Evolutionary conservation across 2,888 invertebrate species (phyloP), one percentile per base, ranked within the genome.

Genomic region (Bellardia pandia): DNA sequence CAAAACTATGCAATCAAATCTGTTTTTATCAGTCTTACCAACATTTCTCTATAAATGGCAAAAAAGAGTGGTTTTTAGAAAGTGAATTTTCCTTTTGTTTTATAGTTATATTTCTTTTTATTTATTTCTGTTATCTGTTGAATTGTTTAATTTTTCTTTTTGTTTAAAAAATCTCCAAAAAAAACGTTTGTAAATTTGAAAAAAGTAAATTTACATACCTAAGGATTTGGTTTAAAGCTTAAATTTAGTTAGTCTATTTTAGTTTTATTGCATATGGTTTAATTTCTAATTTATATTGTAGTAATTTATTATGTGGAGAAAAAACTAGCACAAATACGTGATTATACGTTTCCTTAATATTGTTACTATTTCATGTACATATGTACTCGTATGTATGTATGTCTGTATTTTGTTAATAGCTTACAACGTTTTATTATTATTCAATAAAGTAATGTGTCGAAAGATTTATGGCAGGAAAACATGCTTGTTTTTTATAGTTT

Each of bases 61-160:
- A 60, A 23, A 76, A 71, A 76, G 64, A 76, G 83, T 78, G 42
- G 56, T 58, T 86, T 83, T 87, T 87, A 85, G 87, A 87, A 87
- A 87, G 87, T 87, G 51, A 86, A 81, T 81, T 86, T 82, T 81
- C 72, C 69, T 79, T 76, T 64, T 78, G 48, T 76, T 60, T 79
- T 6, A 23, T 14, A 23, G 42, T 2, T 30, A 51, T 69, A n/a
- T 42, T 64, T 68, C 33, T 58, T 40, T 11, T 53, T 53, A 33
- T 23, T 33, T 69, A 33, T 40, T 62, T 11, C 16, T 60, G 14
- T 51, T 68, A 14, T 42, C 30, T 33, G 30, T 69, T 37, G 8
- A 37, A 5, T 37, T 14, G 8, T 23, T 23, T 23, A 23, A 23
- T 48, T 51, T 51, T 51, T 64, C 40, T 42, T 42, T 16, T 42